These are phyloP conservation scores for Polyploca ridens DNA, from an alignment of 2,888 invertebrate species.

Conservation along the genomic window DNA sequence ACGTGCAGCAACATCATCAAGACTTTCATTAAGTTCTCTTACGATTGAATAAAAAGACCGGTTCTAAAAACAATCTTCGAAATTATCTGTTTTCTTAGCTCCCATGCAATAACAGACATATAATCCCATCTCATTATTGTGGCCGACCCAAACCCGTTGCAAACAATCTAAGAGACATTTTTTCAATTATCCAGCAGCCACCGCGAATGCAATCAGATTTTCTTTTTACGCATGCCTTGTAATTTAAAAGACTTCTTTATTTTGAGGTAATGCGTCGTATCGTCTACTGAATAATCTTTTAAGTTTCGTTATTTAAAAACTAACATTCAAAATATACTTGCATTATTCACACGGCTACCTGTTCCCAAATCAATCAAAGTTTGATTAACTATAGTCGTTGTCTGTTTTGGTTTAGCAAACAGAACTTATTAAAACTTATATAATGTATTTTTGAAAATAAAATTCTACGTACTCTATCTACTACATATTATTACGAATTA, in stretches of 20 bases:
- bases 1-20: constrained; percentile 14
- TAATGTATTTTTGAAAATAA: too few species aligned
- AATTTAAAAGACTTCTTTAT: constrained; percentile 52
- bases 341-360: too few species aligned
- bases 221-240: constrained; percentile 59
- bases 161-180: constrained; percentile 75
- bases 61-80: constrained; percentile 34
- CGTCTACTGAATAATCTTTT: not conserved
- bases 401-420: not conserved
- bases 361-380: too few species aligned
- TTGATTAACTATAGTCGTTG: not conserved
- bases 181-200: constrained; percentile 73
- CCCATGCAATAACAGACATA: constrained; percentile 26
- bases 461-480: too few species aligned
- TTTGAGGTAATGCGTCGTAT: constrained; percentile 18
- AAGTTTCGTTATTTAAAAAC: not conserved
- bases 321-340: too few species aligned
- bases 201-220: constrained; percentile 70
- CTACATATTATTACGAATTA: too few species aligned
- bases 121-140: constrained; percentile 68
- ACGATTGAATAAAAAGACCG: constrained; percentile 24
- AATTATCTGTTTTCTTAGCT: constrained; percentile 34
- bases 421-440: too few species aligned
- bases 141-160: constrained; percentile 45
- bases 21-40: constrained; percentile 19